Percentiles rank a stretch among this genome's conserved stretches.
These are phyloP conservation scores for Pyrochroa serraticornis DNA, from an alignment of 2,888 invertebrate species.

Conservation along the genomic window DNA sequence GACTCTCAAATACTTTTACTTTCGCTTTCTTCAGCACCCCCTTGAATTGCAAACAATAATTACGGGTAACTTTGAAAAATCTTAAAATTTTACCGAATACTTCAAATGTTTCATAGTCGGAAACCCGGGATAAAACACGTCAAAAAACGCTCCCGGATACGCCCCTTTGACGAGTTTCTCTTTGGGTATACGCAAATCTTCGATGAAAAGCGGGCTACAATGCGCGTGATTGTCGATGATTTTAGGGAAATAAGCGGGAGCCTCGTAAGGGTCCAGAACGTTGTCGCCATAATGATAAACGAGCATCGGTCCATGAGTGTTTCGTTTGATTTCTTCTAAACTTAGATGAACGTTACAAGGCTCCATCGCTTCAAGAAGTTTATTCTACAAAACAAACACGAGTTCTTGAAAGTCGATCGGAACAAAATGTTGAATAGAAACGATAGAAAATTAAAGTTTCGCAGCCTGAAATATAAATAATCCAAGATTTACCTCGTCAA, in stretches of 20 bases:
- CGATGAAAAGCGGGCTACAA: conserved; percentile 60
- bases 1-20: conserved; percentile 89
- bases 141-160: conserved; percentile 69
- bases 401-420: no score
- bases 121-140: conserved; percentile 86
- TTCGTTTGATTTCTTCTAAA: conserved; percentile 74
- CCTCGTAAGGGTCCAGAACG: conserved; percentile 64
- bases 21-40: conserved; percentile 66
- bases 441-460: no score
- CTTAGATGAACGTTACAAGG: conserved; percentile 70
- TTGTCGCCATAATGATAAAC: conserved; percentile 72
- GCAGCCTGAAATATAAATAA: no score
- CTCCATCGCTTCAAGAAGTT: conserved; percentile 76
- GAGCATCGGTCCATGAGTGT: conserved; percentile 86
- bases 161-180: conserved; percentile 72
- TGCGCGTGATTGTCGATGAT: conserved; percentile 65
- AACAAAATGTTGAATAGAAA: no score
- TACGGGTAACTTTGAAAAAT: not conserved
- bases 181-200: conserved; percentile 65
- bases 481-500: conserved; percentile 74
- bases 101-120: conserved; percentile 87
- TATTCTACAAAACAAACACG: conserved; percentile 40
- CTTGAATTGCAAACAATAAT: conserved; percentile 36
- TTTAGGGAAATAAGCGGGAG: conserved; percentile 69
- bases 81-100: conserved; percentile 67